Evolutionary conservation across 2,113 vertebrate genomes (phyloP).

Genomic region (Cephalophus harveyi): DNA sequence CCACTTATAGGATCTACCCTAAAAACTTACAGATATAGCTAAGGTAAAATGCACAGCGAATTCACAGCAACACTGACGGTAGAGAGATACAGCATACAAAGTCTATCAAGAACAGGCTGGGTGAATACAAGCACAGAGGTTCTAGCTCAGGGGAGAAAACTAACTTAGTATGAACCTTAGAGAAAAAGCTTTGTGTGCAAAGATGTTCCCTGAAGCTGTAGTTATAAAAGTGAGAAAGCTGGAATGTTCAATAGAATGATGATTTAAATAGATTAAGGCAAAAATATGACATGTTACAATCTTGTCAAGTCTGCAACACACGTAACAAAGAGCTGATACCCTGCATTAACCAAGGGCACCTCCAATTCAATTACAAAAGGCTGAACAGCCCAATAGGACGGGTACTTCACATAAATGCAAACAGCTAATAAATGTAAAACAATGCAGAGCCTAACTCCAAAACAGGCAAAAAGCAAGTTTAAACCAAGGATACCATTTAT

Average conservation of each 20-base stretch:
- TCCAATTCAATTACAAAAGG: background rate
- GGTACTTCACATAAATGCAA: background rate
- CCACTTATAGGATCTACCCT: background rate
- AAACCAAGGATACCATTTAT: no score
- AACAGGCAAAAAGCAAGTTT: background rate
- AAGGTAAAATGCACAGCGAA: background rate
- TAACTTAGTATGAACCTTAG: background rate
- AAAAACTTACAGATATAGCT: background rate
- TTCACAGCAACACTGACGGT: accelerated
- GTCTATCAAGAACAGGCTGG: background rate
- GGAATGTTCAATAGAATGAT: background rate
- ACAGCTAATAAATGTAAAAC: background rate
- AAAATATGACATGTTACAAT: background rate
- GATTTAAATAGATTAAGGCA: background rate
- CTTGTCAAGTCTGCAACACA: background rate
- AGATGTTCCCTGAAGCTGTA: background rate
- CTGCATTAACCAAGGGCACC: background rate
- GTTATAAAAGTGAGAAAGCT: background rate
- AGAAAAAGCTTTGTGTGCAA: background rate
- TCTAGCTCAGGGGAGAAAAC: background rate
- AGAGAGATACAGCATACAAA: background rate
- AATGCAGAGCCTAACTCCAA: background rate
- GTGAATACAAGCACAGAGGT: accelerated
- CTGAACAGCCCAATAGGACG: accelerated
- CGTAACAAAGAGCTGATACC: background rate